Evolutionary conservation across 2,888 invertebrate genomes (phyloP).

Genomic region (Thysanoteuthis rhombus): DNA sequence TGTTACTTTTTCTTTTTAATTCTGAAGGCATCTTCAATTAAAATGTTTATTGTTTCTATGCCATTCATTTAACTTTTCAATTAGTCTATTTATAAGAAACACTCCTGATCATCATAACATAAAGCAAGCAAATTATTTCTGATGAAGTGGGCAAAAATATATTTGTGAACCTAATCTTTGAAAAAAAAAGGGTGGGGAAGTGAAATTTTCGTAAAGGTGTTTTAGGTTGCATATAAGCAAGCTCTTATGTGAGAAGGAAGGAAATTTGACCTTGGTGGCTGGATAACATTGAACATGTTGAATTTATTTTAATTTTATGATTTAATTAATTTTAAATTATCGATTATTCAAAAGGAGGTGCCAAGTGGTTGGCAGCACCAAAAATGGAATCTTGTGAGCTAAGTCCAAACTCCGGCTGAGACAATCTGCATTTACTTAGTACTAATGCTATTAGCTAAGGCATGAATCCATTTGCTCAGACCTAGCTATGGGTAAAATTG

Average conservation of each 20-base stretch:
- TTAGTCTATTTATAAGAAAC: neutral
- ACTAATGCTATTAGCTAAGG: too few species aligned
- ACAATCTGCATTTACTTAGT: too few species aligned
- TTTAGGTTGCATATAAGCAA: neutral
- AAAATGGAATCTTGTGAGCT: too few species aligned
- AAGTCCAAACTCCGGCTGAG: too few species aligned
- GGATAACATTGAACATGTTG: neutral
- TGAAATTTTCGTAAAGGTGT: neutral
- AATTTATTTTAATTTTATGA: too few species aligned
- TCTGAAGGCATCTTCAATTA: neutral
- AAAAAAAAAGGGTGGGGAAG: too few species aligned
- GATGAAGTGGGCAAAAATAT: neutral
- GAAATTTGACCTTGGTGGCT: neutral
- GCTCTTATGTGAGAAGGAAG: neutral
- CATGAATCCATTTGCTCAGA: too few species aligned
- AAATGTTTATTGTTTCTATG: neutral
- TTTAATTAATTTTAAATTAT: too few species aligned
- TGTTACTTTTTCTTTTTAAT: neutral
- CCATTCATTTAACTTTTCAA: neutral
- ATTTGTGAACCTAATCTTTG: neutral
- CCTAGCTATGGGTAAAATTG: too few species aligned
- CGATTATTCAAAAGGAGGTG: too few species aligned
- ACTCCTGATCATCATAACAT: neutral
- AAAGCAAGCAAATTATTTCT: neutral
- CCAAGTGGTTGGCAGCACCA: too few species aligned